Conservation (phyloP, 2,797 vertebrate genomes). For the Brachymystax lenok region DNA sequence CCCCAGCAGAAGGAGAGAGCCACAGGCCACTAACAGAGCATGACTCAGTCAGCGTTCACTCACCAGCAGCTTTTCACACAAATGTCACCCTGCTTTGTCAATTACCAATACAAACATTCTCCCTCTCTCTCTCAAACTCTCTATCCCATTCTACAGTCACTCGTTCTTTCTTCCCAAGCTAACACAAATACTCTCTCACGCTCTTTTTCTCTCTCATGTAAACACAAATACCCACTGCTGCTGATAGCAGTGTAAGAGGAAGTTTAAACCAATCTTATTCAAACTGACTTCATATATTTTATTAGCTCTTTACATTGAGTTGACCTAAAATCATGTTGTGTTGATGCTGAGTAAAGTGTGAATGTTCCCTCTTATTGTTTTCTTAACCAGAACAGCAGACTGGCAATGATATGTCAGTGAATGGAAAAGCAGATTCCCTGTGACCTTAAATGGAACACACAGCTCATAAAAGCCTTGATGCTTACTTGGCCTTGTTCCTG, state of each 20-base stretch:
- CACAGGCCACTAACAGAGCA: constrained; percentile 10
- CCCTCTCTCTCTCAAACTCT: constrained; percentile 38
- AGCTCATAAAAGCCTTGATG: constrained; percentile 26
- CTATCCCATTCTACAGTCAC: constrained; percentile 18
- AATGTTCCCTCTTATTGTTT: not conserved
- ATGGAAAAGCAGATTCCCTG: constrained; percentile 9
- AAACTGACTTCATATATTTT: too few species aligned
- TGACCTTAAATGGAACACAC: constrained; percentile 15
- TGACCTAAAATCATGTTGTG: not conserved
- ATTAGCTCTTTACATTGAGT: not conserved
- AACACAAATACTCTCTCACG: constrained; percentile 55
- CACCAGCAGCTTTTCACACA: constrained; percentile 46
- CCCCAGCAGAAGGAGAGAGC: constrained; percentile 35
- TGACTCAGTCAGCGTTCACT: constrained; percentile 42
- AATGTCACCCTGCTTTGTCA: constrained; percentile 46
- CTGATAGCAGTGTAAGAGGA: not conserved
- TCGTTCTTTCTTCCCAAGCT: not conserved
- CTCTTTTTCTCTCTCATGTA: constrained; percentile 24
- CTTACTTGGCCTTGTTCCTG: constrained; percentile 41
- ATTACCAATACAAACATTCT: constrained; percentile 54
- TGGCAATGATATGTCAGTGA: not conserved
- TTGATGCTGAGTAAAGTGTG: not conserved
- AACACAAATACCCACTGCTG: not conserved
- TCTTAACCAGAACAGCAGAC: not conserved
- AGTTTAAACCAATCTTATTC: too few species aligned